Base-by-base conservation (phyloP, 2,888 invertebrate species). In the Lasiommata megera region DNA sequence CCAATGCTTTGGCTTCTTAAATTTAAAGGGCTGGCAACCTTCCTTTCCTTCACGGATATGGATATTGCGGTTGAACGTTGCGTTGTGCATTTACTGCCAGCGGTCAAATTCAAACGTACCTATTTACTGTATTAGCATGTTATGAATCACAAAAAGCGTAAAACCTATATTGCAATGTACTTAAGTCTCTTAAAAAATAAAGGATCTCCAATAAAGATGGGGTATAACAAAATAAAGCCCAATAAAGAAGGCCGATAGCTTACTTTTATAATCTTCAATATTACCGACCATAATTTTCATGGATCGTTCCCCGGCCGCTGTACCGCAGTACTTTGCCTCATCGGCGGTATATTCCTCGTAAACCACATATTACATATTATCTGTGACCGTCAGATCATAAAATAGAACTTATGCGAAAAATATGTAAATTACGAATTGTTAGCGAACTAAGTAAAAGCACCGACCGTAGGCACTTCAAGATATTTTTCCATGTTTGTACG, bases 291-390 rank as follows among this genome's bases (percentile, higher is more conserved):
- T 77, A 75, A 74, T 79, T 77, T 80, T 79, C 80, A 80, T 76
- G 74, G 74, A 72, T 72, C 73, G 76, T 79, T 75, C 73, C 5
- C 68, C 65, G 64, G 67, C 66, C 64, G 29, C 61, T 65, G 46
- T 53, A 55, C 37, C 55, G 64, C 54, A 48, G 48, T 59, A 56
- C 60, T 53, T 52, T 18, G 48, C 48, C 51, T 57, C 60, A 57
- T 57, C 51, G 57, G 58, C 66, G 63, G 62, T 65, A 65, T 64
- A 77, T 77, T 77, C 72, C 79, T 74, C 76, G 62, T 79, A 78
- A 79, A 77, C 75, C 80, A 77, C 76, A 79, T 77, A 80, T 76
- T 76, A 73, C 68, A 52, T 52, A 76, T 56, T 77, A 82, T 78
- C 68, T 67, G 78, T 71, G 76, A 76, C 76, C 76, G 76, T 73